phyloP scores from a whole-genome alignment of 1,140 invertebrate genomes.

The Contarinia nasturtii region DNA sequence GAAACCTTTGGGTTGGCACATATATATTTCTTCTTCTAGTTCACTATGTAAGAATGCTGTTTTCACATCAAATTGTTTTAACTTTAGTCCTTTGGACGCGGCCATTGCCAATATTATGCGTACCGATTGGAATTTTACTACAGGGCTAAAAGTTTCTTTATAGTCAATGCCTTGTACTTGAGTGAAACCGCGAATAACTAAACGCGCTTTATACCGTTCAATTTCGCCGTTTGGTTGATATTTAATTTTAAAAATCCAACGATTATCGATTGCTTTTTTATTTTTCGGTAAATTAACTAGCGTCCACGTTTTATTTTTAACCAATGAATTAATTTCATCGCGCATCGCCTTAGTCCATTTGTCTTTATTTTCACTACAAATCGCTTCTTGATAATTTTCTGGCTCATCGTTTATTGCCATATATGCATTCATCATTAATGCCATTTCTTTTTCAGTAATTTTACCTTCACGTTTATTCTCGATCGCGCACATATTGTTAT shows the following conservation, averaged over 20 bases:
- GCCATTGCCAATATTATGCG: constrained; percentile 7
- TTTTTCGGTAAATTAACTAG: constrained; percentile 12
- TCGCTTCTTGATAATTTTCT: constrained; percentile 17
- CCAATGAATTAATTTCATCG: constrained; percentile 14
- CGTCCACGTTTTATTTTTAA: constrained; percentile 18
- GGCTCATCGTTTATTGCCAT: constrained; percentile 8
- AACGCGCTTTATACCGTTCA: constrained; percentile 19
- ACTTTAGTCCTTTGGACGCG: constrained; percentile 1
- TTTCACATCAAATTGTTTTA: constrained; percentile 6
- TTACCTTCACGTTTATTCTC: too few relatives aligned
- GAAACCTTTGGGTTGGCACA: constrained; percentile 12
- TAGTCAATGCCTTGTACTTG: constrained; percentile 15
- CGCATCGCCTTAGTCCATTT: constrained; percentile 16
- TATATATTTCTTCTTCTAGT: too few relatives aligned
- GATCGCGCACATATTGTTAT: too few relatives aligned
- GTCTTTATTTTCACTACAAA: constrained; percentile 10
- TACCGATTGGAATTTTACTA: constrained; percentile 9
- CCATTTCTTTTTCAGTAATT: too few relatives aligned
- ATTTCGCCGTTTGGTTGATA: not conserved
- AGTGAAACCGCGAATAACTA: constrained; percentile 20
- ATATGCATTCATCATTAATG: too few relatives aligned
- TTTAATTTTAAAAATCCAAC: constrained; percentile 10
- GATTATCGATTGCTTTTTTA: constrained; percentile 11
- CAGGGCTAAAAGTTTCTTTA: constrained; percentile 5
- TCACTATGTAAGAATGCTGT: constrained; percentile 23